Evolutionary conservation across 1,140 invertebrate genomes (phyloP).

Genomic region (Samia ricini): DNA sequence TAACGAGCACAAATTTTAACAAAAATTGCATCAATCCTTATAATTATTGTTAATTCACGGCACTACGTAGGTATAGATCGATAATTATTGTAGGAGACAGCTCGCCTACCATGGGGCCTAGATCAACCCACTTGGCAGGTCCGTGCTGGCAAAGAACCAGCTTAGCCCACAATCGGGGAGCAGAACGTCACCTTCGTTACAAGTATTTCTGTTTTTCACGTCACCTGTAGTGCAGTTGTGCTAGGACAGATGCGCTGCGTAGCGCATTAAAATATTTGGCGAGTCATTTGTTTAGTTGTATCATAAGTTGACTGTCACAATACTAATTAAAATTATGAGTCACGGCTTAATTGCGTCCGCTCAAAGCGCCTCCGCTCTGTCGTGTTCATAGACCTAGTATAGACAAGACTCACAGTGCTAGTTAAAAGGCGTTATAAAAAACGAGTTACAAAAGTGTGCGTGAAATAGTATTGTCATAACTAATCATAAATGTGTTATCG

Average conservation of each 20-base stretch:
- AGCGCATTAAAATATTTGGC: conserved; percentile 35
- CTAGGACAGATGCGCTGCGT: conserved; percentile 17
- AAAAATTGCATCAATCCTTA: neutral
- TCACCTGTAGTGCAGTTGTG: conserved; percentile 23
- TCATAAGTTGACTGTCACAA: conserved; percentile 26
- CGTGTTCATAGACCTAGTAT: too few relatives aligned
- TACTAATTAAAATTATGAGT: conserved; percentile 32
- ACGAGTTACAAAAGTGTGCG: too few relatives aligned
- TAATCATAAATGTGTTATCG: too few relatives aligned
- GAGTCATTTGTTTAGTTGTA: conserved; percentile 16
- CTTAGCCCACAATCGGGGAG: conserved; percentile 12
- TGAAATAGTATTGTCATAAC: too few relatives aligned
- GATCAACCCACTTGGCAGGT: conserved; percentile 59
- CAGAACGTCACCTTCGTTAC: conserved; percentile 28
- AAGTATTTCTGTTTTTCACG: conserved; percentile 41
- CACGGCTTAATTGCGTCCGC: conserved; percentile 4
- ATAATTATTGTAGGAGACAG: conserved; percentile 22
- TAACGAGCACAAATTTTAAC: too few relatives aligned
- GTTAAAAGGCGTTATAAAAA: too few relatives aligned
- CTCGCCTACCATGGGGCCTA: conserved; percentile 18
- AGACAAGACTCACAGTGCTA: too few relatives aligned
- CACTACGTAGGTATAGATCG: conserved; percentile 17
- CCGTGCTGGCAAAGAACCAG: conserved; percentile 52
- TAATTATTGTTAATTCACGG: neutral
- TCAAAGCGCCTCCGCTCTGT: conserved; percentile 1